Conservation (phyloP, 2,113 vertebrate species). For the Xenopus borealis region DNA sequence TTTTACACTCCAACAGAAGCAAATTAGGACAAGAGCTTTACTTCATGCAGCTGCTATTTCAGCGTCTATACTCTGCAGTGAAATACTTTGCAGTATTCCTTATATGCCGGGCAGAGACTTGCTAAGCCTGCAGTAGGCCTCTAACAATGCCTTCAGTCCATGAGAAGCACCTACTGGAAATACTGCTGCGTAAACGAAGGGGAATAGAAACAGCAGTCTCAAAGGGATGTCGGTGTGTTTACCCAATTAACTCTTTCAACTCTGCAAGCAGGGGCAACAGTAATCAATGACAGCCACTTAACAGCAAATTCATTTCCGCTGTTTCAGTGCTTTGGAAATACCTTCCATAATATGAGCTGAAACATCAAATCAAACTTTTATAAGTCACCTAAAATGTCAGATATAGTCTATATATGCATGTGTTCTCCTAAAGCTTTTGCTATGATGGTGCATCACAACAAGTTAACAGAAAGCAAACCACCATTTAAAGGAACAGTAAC, state of each 20-base stretch:
- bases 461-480: no score
- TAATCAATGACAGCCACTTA: neutral
- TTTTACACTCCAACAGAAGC: no score
- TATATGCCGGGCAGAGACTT: neutral
- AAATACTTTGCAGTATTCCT: neutral
- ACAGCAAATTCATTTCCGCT: no score
- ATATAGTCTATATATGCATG: no score
- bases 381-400: no score
- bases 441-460: no score
- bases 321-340: no score
- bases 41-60: neutral
- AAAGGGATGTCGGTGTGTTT: neutral
- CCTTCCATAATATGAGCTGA: no score
- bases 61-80: neutral
- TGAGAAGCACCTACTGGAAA: slow-evolving; percentile 6
- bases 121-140: neutral
- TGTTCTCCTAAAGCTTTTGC: no score
- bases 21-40: no score
- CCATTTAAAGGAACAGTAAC: no score
- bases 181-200: neutral
- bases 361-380: no score
- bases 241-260: neutral
- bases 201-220: neutral
- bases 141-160: neutral
- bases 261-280: neutral